phyloP scores from a whole-genome alignment of 2,113 vertebrate species.

The Rhodinocichla rosea region DNA sequence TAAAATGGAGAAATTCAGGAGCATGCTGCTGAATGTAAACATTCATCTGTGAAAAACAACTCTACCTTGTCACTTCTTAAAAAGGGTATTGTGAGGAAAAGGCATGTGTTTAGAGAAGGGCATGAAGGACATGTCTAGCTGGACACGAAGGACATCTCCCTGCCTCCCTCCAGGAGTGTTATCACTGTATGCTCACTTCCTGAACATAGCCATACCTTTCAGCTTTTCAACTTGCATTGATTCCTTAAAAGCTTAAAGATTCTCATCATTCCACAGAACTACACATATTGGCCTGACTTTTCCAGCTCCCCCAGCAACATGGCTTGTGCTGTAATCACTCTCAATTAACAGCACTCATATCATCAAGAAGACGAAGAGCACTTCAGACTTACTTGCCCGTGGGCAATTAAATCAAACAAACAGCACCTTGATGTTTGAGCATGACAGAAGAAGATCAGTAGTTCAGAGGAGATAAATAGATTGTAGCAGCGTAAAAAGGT shows the following conservation, averaged over 20 bases:
- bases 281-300: not conserved
- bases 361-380: not conserved
- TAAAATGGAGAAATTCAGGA: constrained; percentile 40
- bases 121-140: not conserved
- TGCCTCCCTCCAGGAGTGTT: not conserved
- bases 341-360: not conserved
- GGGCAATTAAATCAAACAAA: not conserved
- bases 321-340: not conserved
- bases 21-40: not conserved
- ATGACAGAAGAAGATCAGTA: not conserved
- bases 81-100: not conserved
- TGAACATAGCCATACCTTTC: not conserved
- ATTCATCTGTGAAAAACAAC: not conserved
- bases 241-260: not conserved
- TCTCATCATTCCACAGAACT: not conserved
- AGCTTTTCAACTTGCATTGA: not conserved
- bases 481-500: not conserved
- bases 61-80: not conserved
- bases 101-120: not conserved
- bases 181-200: not conserved
- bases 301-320: not conserved
- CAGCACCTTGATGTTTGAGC: not conserved
- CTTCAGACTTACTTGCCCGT: accelerated
- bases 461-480: not conserved
- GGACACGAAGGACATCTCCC: not conserved